phyloP scores from a whole-genome alignment of 2,888 invertebrate species.

The Andrena haemorrhoa region DNA sequence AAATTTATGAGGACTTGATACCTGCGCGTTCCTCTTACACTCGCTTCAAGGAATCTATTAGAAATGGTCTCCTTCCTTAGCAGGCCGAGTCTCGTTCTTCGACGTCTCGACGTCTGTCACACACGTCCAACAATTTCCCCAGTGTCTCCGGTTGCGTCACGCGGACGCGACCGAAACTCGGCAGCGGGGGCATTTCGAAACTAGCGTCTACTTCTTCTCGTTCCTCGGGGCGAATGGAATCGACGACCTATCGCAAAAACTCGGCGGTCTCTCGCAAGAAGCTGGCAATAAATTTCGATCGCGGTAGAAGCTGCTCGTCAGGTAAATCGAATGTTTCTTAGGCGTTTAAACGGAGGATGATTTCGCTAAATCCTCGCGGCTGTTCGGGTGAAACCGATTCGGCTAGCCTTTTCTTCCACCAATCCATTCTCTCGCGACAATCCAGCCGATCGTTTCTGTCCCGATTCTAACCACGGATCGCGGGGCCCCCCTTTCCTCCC shows the following conservation, averaged over 20 bases:
- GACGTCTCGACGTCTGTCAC: conserved; percentile 11
- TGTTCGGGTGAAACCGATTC: not conserved
- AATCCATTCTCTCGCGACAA: conserved; percentile 20
- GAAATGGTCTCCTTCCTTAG: conserved; percentile 40
- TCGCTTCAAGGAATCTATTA: conserved; percentile 47
- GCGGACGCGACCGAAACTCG: not conserved
- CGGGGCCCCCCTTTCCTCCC: conserved; percentile 21
- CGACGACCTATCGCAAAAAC: not conserved
- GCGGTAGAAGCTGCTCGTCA: not conserved
- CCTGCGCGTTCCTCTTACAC: conserved; percentile 39
- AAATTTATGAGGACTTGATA: conserved; percentile 56
- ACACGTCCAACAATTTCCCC: conserved; percentile 25
- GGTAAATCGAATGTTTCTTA: conserved; percentile 12
- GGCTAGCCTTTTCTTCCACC: conserved; percentile 16
- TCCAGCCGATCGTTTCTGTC: conserved; percentile 31
- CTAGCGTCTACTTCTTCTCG: not conserved
- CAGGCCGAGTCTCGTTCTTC: not conserved
- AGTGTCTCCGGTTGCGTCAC: conserved; percentile 1
- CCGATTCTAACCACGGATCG: conserved; percentile 43
- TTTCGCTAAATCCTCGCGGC: conserved; percentile 17
- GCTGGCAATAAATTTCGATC: conserved; percentile 19
- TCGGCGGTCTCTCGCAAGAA: not conserved
- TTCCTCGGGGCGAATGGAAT: not conserved
- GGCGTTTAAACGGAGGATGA: conserved; percentile 20
- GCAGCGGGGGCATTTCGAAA: not conserved